Conservation (phyloP, 2,797 vertebrate genomes). For the Eremophila alpestris region DNA sequence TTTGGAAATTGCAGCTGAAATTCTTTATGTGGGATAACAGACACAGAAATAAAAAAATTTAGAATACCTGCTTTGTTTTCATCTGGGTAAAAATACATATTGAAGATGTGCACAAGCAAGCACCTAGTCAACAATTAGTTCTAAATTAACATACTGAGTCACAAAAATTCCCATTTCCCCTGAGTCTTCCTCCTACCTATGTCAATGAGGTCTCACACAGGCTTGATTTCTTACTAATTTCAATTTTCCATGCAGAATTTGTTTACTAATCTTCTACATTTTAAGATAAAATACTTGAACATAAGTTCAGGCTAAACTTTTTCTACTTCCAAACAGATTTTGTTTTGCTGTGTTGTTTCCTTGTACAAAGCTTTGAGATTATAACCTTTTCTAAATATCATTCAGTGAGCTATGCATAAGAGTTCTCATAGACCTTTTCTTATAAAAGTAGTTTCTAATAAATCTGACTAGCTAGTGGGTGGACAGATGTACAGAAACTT, state of each 20-base stretch:
- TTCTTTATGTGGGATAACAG: neutral
- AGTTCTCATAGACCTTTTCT: neutral
- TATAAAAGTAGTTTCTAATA: neutral
- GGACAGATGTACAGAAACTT: neutral
- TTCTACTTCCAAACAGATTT: neutral
- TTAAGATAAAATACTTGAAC: neutral
- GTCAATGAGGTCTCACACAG: neutral
- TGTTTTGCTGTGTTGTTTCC: neutral
- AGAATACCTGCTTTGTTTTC: neutral
- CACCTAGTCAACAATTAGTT: neutral
- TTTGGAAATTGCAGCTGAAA: neutral
- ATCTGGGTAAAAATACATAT: neutral
- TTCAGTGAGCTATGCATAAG: neutral
- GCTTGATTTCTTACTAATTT: neutral
- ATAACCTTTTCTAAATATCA: neutral
- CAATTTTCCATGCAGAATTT: neutral
- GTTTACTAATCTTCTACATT: neutral
- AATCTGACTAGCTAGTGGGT: neutral
- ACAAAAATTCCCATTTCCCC: neutral
- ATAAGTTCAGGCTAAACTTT: neutral
- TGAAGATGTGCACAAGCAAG: neutral
- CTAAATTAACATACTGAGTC: neutral
- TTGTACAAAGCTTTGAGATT: neutral
- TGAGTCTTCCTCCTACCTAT: neutral
- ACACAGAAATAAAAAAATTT: neutral